phyloP scores from a whole-genome alignment of 23 tunicate genomes.

The Ciona savignyi region DNA sequence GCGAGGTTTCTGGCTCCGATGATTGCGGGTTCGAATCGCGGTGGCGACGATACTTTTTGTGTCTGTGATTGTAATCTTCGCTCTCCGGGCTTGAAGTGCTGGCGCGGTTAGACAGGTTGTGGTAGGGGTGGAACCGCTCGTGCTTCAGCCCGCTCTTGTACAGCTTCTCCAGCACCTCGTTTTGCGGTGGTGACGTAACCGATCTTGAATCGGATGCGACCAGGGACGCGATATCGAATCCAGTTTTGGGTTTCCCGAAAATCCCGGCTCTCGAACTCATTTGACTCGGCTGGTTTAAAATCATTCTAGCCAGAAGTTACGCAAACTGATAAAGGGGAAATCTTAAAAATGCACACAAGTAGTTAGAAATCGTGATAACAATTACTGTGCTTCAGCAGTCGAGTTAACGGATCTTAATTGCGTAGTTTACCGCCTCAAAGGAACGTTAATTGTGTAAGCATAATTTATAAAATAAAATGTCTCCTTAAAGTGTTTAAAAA shows the following conservation, averaged over 20 bases:
- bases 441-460: too few species aligned
- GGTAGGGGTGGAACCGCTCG: constrained; percentile 33
- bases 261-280: constrained; percentile 16
- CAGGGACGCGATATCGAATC: constrained; percentile 66
- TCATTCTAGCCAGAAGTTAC: too few species aligned
- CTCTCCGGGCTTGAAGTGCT: neutral
- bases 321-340: too few species aligned
- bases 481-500: too few species aligned
- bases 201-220: constrained; percentile 17
- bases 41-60: constrained; percentile 20
- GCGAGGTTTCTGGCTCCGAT: neutral
- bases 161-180: neutral
- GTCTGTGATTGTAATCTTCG: too few species aligned
- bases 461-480: too few species aligned
- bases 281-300: constrained; percentile 36
- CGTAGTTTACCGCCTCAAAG: too few species aligned
- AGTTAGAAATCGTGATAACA: too few species aligned
- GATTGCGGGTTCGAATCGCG: neutral
- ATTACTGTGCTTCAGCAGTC: too few species aligned
- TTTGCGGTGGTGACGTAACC: neutral
- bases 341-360: too few species aligned
- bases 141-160: neutral
- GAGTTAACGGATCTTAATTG: too few species aligned
- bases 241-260: constrained; percentile 29
- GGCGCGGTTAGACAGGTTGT: neutral